Evolutionary conservation across 2,888 invertebrate genomes (phyloP), one percentile per base, ranked within the genome.

Genomic region (Himalopsyche japonica): DNA sequence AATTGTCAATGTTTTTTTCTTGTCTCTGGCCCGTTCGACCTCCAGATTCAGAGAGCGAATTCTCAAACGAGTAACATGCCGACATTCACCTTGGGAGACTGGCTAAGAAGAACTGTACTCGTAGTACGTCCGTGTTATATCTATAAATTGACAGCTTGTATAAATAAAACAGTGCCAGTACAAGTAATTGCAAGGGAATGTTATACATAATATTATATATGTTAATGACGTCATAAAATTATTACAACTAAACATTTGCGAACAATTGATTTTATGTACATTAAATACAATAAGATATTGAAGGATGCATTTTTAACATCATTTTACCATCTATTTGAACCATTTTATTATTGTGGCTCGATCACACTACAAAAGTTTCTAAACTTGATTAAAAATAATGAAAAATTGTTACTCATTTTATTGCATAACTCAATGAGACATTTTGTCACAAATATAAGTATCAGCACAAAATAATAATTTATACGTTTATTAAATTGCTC

Each of bases 61-160:
- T 93, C 94, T 2, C 93, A 95, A 77, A 94, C 94, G 87, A 95
- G 94, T 43, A 95, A 95, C 87, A 93, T 93, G 87, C 98, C 97
- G 37, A 95, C 95, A 24, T 98, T 98, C 91, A 95, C 95, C 77
- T 92, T 98, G 91, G 97, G 98, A 89, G 98, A 98, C 91, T 98
- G 97, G 97, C 94, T 98, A 88, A 96, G 97, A 92, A 96, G 95
- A 91, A 97, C 97, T 88, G 94, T 97, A 97, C 91, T 95, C 96
- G 88, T 97, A 96, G 49, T 57, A 18, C 18, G n/a, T n/a, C 20
- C 5, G 7, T 2, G 24, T 24, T 20, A 20, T 57, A 20, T 57
- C 57, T 57, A 57, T 57, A 24, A 57, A 57, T 20, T 57, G 57
- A 57, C 57, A 57, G 57, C 57, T 57, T 57, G 57, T 57, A 20